Base-by-base conservation (phyloP, 2,113 vertebrate genomes). In the Eulacestoma nigropectus region DNA sequence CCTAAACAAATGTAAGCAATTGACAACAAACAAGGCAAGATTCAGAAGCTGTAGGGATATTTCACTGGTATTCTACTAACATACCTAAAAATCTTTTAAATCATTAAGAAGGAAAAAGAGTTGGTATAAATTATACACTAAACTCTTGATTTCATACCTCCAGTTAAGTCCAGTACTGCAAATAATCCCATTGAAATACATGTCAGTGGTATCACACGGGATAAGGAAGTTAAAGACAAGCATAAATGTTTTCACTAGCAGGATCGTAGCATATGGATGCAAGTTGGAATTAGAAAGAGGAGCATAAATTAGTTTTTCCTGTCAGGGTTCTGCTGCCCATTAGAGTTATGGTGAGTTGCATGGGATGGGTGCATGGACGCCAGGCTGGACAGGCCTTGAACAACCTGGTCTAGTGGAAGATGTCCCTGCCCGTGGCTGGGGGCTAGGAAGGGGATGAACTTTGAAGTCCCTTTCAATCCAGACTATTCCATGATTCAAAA, bases 331-430 rank as follows among this genome's bases (percentile, higher is more conserved):
- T 77, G 60, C 52, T 87, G 87, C 26, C 42, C 56, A 3, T 56
- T 41, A 44, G 21, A 7, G 13, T 29, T 44, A 4, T 0, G 35
- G 17, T 0, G 7, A 19, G 10, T 4, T 33, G 11, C 14, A 23
- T 0, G 3, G 57, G 39, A 29, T 10, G 18, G 26, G 39, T 8
- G 16, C 41, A 5, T 1, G 26, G 42, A 10, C 7, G 16, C 42
- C 76, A 42, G 67, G 30, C 30, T 7, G 49, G n/a, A 4, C 30
- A 13, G 67, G 26, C 39, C 37, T 39, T 13, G 39, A 33, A 7
- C 37, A 42, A 1, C 53, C 52, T 8, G 37, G 32, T n/a, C 35
- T 3, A 6, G 32, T 7, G 32, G 7, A 32, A 50, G 30, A 6
- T 15, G 26, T 50, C 26, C 35, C 42, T 32, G 56, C 16, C 64